Percentiles rank a stretch among this genome's conserved stretches.
Evolutionary conservation across 2,113 vertebrate species (phyloP).

Genomic region (Stictonetta naevosa): DNA sequence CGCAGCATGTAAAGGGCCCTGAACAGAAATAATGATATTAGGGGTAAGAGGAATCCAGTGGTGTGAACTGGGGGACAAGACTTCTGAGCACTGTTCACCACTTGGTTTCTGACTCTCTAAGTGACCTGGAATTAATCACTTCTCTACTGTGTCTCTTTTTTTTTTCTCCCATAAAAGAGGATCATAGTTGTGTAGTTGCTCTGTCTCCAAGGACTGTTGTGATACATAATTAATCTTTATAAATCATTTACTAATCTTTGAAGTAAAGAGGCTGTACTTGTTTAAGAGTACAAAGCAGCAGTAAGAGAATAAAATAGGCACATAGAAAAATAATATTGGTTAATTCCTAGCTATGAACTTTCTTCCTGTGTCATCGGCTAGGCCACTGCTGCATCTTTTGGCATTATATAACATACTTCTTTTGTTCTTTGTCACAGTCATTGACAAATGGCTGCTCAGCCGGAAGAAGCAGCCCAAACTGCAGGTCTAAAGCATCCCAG

Average conservation of each 20-base stretch:
- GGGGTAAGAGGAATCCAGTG: not conserved
- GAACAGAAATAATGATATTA: not conserved
- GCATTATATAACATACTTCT: not conserved
- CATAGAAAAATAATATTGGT: not conserved
- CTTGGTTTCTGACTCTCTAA: not conserved
- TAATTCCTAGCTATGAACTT: not conserved
- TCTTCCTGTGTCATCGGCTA: not conserved
- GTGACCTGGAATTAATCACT: conserved; percentile 47
- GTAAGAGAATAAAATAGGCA: conserved; percentile 6
- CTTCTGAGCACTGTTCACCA: not conserved
- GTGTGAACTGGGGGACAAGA: not conserved
- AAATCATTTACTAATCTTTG: conserved; percentile 63
- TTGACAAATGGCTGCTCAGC: conserved; percentile 14
- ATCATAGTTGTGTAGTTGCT: not conserved
- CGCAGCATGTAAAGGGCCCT: not conserved
- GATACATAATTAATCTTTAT: conserved; percentile 69
- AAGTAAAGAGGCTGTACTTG: conserved; percentile 30
- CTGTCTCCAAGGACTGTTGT: conserved; percentile 37
- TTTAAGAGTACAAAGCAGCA: conserved; percentile 35
- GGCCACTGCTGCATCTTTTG: not conserved
- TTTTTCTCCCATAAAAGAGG: not conserved
- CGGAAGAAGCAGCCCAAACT: not conserved
- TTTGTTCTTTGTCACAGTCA: conserved; percentile 4
- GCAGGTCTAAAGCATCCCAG: not conserved
- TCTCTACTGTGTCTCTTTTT: conserved; percentile 39